Conservation (phyloP, 2,888 invertebrate species). For the Platycnemis pennipes region DNA sequence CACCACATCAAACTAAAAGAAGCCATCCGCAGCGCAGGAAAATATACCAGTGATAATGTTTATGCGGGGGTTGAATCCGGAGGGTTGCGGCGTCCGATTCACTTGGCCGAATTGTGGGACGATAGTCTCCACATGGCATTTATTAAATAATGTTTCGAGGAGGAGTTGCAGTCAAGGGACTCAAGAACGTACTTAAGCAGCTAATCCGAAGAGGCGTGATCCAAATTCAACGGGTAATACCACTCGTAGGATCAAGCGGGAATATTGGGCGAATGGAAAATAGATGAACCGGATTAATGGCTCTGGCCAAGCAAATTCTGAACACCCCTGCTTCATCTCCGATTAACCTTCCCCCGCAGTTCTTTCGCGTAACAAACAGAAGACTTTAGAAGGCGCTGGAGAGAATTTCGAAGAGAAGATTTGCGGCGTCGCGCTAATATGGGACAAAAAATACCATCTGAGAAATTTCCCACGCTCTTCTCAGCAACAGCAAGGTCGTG, state of each 20-base stretch:
- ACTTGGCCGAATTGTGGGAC: neutral
- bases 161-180: neutral
- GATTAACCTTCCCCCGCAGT: too few relatives aligned
- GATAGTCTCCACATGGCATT: neutral
- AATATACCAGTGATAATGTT: conserved; percentile 19
- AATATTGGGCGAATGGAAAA: neutral
- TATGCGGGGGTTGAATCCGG: neutral
- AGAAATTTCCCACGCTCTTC: neutral
- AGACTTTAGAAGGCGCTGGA: neutral
- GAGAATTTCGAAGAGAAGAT: neutral
- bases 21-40: too few relatives aligned
- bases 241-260: neutral
- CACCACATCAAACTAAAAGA: too few relatives aligned
- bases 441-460: neutral
- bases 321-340: too few relatives aligned
- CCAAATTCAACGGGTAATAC: conserved; percentile 12
- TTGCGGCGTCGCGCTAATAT: neutral
- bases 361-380: neutral
- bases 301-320: too few relatives aligned
- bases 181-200: neutral
- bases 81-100: neutral
- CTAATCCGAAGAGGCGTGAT: neutral
- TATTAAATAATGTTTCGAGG: neutral
- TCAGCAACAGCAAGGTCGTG: neutral
- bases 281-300: neutral